These are phyloP conservation scores for Brachionus asplanchnoidis DNA, from an alignment of 1,140 invertebrate genomes.

Conservation along the genomic window DNA sequence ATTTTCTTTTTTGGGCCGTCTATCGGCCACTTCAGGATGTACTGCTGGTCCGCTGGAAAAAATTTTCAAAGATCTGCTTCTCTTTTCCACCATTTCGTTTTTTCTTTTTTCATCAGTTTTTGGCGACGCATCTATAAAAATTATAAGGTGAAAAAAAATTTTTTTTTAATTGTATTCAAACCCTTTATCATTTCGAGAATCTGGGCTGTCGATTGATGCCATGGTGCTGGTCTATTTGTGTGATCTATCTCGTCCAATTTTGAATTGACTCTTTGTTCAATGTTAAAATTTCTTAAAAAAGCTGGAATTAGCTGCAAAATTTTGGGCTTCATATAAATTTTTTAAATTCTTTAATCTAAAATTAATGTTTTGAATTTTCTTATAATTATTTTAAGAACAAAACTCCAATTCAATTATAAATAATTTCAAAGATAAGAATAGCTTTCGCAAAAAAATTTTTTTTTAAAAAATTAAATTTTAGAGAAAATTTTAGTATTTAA, in stretches of 20 bases:
- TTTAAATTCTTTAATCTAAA: background rate
- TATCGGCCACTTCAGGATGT: background rate
- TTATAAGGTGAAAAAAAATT: background rate
- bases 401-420: too few species aligned
- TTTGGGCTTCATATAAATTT: background rate
- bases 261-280: background rate
- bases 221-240: background rate
- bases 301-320: background rate
- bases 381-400: too few species aligned
- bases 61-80: background rate
- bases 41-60: background rate
- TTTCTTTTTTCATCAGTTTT: background rate
- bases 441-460: too few species aligned
- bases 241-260: background rate
- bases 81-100: background rate
- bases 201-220: constrained; percentile 6
- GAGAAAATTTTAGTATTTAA: too few species aligned
- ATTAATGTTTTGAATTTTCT: background rate
- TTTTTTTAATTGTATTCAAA: background rate
- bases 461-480: too few species aligned
- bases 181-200: background rate
- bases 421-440: too few species aligned
- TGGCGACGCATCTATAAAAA: background rate
- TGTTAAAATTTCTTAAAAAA: constrained; percentile 1
- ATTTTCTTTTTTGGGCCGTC: background rate